A percentile compares a stretch with the other conserved stretches of the same genome.
Conservation (phyloP, 2,888 invertebrate species). For the Ptilodon capucinus region DNA sequence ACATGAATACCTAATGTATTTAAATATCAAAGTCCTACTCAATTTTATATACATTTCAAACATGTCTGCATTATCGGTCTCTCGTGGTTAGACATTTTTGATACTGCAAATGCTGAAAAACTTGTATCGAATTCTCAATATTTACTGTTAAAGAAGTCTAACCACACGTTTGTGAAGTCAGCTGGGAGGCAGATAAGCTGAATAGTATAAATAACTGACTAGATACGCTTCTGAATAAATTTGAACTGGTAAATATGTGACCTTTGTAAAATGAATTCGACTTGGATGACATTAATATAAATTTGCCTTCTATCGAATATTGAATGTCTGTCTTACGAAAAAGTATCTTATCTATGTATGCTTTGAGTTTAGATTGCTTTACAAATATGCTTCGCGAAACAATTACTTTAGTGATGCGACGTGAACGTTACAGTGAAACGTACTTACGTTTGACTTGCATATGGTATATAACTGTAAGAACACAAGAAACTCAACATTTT, state of each 20-base stretch:
- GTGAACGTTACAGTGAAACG: too few relatives aligned
- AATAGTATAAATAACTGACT: slow-evolving; percentile 25
- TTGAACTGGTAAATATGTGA: slow-evolving; percentile 4
- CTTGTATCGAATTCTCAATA: slow-evolving; percentile 30
- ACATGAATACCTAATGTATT: not conserved
- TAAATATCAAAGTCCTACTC: not conserved
- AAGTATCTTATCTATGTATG: too few relatives aligned
- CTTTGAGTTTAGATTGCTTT: too few relatives aligned
- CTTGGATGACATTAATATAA: not conserved
- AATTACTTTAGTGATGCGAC: too few relatives aligned
- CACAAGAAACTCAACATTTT: too few relatives aligned
- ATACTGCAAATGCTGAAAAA: slow-evolving; percentile 30
- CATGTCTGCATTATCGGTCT: slow-evolving; percentile 30
- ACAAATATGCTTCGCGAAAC: too few relatives aligned
- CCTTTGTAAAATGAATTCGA: slow-evolving; percentile 5
- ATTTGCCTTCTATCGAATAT: not conserved
- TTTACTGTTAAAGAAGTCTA: slow-evolving; percentile 8
- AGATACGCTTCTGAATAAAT: slow-evolving; percentile 21
- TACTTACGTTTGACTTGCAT: too few relatives aligned
- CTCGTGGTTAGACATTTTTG: slow-evolving; percentile 26
- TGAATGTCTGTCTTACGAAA: too few relatives aligned
- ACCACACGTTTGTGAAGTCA: slow-evolving; percentile 28
- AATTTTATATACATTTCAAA: slow-evolving; percentile 16
- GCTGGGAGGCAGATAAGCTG: slow-evolving; percentile 31
- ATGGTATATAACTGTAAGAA: too few relatives aligned